Base-by-base conservation (phyloP, 2,113 vertebrate genomes). In the Dicrurus megarhynchus region DNA sequence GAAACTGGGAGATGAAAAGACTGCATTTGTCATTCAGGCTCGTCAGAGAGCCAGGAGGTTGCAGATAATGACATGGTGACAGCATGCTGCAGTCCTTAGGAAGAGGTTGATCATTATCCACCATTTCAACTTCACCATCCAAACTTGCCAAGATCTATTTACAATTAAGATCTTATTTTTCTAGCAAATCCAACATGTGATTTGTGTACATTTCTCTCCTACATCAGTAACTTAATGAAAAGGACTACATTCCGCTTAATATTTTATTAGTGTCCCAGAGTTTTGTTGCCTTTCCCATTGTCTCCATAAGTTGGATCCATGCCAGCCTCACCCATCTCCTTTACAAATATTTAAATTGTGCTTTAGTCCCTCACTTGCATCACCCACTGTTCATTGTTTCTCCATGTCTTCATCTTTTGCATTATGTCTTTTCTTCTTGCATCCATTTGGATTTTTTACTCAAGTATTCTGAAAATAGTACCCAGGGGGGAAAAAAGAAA, bases 251-350 rank as follows among this genome's bases (percentile, higher is more conserved):
- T 81, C 17, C 0, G 0, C 8, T 55, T 74, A 27, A 24, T 6
- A 32, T 33, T 77, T 82, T 46, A 27, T 82, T 69, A 46, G 6
- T 50, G 55, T 60, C 20, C 17, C 28, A 47, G 21, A 20, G 5
- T 42, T 90, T 50, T 75, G 4, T 60, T 86, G 37, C 67, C 47
- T 77, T 91, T 60, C 41, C 22, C 5, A 8, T 70, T 78, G 17
- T 37, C 15, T 83, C 46, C 46, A 17, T 73, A 26, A 69, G 5
- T 10, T 60, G 33, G 22, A 50, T 69, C 21, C 60, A 24, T 86
- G 70, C 17, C 33, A 60, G 7, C 16, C 26, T 64, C 1, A 5
- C 7, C 12, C 0, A 0, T 10, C 1, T 4, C 33, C 22, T 50
- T 82, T 42, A 33, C 18, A 47, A 61, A 88, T 11, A 42, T 16